Conservation (phyloP, 2,797 vertebrate genomes). For the Nasua narica region DNA sequence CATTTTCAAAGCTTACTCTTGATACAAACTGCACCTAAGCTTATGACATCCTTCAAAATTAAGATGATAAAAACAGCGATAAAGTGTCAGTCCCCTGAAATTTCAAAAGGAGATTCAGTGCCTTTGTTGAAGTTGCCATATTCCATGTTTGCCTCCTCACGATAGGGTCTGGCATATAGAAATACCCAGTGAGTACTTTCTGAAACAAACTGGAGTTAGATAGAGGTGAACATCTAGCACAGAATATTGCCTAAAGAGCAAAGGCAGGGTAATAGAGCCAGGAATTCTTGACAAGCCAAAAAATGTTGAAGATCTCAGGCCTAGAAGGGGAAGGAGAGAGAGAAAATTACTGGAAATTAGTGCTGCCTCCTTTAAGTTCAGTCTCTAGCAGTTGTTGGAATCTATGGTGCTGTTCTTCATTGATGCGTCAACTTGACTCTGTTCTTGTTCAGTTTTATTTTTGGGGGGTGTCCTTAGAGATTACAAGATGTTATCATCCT, state of each 20-base stretch:
- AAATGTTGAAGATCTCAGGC: background rate
- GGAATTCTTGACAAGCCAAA: background rate
- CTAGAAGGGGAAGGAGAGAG: background rate
- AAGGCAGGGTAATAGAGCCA: background rate
- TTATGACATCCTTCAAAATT: background rate
- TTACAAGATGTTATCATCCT: background rate
- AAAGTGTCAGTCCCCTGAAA: background rate
- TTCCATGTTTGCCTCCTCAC: background rate
- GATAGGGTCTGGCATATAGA: background rate
- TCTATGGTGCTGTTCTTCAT: background rate
- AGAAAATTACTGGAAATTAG: background rate
- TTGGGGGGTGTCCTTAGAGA: background rate
- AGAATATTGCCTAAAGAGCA: background rate
- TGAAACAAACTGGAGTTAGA: background rate
- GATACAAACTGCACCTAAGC: background rate
- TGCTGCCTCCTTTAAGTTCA: background rate
- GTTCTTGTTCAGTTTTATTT: conserved; percentile 9
- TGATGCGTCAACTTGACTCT: background rate
- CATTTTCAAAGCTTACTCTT: background rate
- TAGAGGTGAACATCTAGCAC: background rate
- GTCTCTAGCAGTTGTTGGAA: background rate
- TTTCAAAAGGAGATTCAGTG: background rate
- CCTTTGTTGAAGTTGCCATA: background rate
- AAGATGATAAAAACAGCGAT: background rate
- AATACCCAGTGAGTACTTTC: background rate